A percentile compares a stretch with the other conserved stretches of the same genome.
These are phyloP conservation scores for Cydia splendana DNA, from an alignment of 1,140 invertebrate genomes.

Conservation along the genomic window DNA sequence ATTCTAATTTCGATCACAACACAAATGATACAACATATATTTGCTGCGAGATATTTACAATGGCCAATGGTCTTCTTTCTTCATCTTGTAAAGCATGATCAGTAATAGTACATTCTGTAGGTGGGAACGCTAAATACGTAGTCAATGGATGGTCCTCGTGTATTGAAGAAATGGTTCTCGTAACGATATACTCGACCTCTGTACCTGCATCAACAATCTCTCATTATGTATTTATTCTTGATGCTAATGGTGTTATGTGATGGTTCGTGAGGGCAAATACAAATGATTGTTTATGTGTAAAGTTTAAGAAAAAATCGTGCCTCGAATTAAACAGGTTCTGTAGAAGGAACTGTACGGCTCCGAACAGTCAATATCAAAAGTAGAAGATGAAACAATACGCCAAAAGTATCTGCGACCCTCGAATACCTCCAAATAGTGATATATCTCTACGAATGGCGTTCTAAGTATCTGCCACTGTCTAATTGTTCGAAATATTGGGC, in stretches of 20 bases:
- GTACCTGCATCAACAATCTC: conserved; percentile 74
- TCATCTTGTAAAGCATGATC: conserved; percentile 46
- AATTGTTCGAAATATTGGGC: too few species aligned
- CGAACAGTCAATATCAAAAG: too few species aligned
- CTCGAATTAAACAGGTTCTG: too few species aligned
- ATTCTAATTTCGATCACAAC: conserved; percentile 67
- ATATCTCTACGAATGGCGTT: too few species aligned
- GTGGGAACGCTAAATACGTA: conserved; percentile 77
- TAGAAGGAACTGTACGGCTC: too few species aligned
- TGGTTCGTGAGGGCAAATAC: not conserved
- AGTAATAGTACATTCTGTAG: conserved; percentile 77
- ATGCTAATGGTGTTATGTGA: conserved; percentile 35
- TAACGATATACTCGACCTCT: conserved; percentile 77
- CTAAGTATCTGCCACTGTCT: too few species aligned
- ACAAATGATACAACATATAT: conserved; percentile 62
- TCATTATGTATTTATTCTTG: conserved; percentile 58
- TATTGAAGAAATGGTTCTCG: conserved; percentile 79
- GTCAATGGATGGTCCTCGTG: conserved; percentile 69
- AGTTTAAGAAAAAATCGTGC: too few species aligned
- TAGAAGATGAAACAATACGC: too few species aligned
- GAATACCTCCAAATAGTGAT: too few species aligned
- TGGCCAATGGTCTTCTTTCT: conserved; percentile 47
- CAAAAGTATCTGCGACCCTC: too few species aligned
- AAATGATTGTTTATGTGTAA: too few species aligned
- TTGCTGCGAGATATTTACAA: conserved; percentile 69